These are phyloP conservation scores for Pandemis cinnamomeana DNA, from an alignment of 2,888 invertebrate species.

Conservation along the genomic window DNA sequence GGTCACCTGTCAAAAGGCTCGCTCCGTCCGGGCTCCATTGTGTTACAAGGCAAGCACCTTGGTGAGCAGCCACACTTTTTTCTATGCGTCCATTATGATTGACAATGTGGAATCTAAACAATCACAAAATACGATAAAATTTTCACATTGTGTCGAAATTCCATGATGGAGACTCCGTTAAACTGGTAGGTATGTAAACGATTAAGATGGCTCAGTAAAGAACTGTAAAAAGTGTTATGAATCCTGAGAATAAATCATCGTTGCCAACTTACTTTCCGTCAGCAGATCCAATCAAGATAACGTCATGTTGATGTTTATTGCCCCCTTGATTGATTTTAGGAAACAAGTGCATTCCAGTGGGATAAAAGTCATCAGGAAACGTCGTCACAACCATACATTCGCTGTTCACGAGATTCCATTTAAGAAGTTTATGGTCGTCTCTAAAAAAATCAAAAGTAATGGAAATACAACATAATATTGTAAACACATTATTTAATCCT, in stretches of 20 bases:
- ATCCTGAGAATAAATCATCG: no score
- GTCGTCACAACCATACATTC: conserved; percentile 91
- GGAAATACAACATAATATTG: not conserved
- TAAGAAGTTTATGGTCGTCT: conserved; percentile 95
- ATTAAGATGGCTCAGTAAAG: no score
- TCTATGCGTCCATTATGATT: conserved; percentile 96
- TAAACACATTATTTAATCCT: no score
- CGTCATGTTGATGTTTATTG: conserved; percentile 88
- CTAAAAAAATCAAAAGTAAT: conserved; percentile 75
- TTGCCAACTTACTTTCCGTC: conserved; percentile 88
- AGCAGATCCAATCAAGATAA: conserved; percentile 93
- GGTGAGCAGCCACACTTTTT: conserved; percentile 96
- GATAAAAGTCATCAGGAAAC: conserved; percentile 92
- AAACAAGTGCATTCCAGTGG: conserved; percentile 96
- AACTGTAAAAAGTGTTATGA: not conserved
- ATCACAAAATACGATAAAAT: not conserved
- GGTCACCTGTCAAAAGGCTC: conserved; percentile 92
- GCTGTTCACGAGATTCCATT: conserved; percentile 93
- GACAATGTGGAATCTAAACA: conserved; percentile 91
- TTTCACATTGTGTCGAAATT: no score
- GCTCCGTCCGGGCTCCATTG: conserved; percentile 98
- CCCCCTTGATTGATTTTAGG: conserved; percentile 86
- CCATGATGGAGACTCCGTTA: no score
- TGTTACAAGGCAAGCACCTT: conserved; percentile 94
- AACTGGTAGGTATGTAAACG: not conserved